phyloP scores from a whole-genome alignment of 2,888 invertebrate species.

The Pollenia griseotomentosa region DNA sequence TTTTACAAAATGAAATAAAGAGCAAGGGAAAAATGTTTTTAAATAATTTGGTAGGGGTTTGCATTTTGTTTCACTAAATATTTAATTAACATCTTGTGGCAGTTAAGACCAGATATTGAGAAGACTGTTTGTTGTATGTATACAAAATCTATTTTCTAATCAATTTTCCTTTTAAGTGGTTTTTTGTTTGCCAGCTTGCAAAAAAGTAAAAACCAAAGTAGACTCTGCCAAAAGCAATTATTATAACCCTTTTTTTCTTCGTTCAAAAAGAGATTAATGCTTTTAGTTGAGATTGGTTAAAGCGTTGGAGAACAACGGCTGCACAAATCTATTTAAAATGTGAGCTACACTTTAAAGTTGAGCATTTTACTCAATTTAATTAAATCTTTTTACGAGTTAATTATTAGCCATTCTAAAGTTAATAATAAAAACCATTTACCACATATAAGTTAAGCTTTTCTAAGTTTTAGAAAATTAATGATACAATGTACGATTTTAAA shows the following conservation, averaged over 20 bases:
- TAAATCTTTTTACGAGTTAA: too few species aligned
- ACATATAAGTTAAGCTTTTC: too few species aligned
- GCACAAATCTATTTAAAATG: neutral
- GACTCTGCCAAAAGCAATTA: conserved; percentile 23
- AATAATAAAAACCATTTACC: too few species aligned
- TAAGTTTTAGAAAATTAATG: too few species aligned
- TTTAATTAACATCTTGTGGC: conserved; percentile 12
- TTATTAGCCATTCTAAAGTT: too few species aligned
- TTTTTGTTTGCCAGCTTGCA: neutral
- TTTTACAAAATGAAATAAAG: too few species aligned
- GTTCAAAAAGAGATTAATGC: neutral
- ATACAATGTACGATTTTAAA: too few species aligned
- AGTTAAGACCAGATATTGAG: neutral
- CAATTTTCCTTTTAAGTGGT: neutral
- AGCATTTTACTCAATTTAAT: too few species aligned
- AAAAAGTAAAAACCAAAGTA: neutral
- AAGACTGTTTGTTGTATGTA: too few species aligned
- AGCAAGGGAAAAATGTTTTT: too few species aligned
- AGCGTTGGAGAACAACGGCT: too few species aligned
- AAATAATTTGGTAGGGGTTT: too few species aligned
- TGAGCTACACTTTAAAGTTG: neutral
- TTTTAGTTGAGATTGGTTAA: neutral
- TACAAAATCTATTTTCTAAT: neutral
- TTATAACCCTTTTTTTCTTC: neutral
- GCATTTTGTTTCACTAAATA: neutral